Evolutionary conservation across 2,113 vertebrate species (phyloP), one percentile per base, ranked within the genome.

Genomic region (Platycercus adscitus): DNA sequence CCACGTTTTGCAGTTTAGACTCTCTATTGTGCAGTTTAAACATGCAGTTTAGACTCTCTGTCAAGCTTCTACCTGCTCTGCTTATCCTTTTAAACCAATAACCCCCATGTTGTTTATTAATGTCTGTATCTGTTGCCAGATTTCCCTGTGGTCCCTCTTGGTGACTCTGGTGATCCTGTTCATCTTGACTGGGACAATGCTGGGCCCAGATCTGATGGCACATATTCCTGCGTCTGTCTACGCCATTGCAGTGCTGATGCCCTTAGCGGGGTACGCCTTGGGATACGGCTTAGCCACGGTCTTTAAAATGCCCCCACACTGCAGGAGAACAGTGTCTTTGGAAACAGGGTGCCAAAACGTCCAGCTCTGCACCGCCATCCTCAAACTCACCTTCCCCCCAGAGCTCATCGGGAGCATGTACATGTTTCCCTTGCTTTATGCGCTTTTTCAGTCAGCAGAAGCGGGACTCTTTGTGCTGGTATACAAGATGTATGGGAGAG

Each of bases 291-390:
- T 99, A 83, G 99, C 99, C 4, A 87, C 97, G 1, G 86, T 99
- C 86, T 99, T 99, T 82, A 98, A 96, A 44, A 98, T 99, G 81
- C 98, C 99, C 1, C 99, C 99, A 11, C 99, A 98, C 98, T 98
- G 99, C 97, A 97, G 98, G 82, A 98, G 99, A 95, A 98, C 99
- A 0, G 99, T 99, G 7, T 99, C 99, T 28, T 86, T 99, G 97
- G 99, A 99, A 96, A 99, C 99, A 0, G 99, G 99, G 2, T 99
- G 99, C 96, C 99, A 99, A 97, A 99, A 99, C 3, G 99, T 99
- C 77, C 99, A 99, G 97, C 99, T 99, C 77, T 99, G 99, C 94
- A 99, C 99, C 0, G 99, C 99, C 95, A 99, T 99, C 86, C 98
- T 99, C 50, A 99, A 99, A 86, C 98, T 99, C 97, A 99, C 99